Evolutionary conservation across 30 jellyfish, hydroid and myxozoan genomes (phyloP), one percentile per base, ranked within the genome.

Genomic region (Morbakka virulenta): DNA sequence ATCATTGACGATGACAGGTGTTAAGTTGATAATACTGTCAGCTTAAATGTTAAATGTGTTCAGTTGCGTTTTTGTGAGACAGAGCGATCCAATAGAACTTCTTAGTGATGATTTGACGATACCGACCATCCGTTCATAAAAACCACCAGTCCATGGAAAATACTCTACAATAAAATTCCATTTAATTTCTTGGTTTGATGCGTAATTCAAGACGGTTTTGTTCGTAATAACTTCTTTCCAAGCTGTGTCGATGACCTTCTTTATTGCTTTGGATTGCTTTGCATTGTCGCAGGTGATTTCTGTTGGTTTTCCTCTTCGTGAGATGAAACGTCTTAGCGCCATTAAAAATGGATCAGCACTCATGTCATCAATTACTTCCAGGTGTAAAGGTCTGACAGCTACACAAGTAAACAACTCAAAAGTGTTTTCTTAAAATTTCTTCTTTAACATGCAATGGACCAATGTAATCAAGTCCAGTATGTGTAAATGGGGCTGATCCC

Each of bases 121-220:
- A 27, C 85, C 85, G 49, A 76, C 80, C 31, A 76, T 30, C 22
- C 87, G 32, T 76, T 76, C 87, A 28, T 76, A 76, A 31, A 76
- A 76, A 27, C 87, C 83, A 21, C 88, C 88, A 9, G 32, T 28
- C 87, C 86, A 76, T 21, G 87, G 87, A 6, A 86, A 62, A n/a
- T 28, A 64, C 28, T 76, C 87, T 27, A 62, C 26, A 4, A 76
- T 76, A 25, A 57, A 76, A 3, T 24, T 62, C 87, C 87, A 76
- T 36, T 17, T n/a, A 23, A 76, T 76, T 35, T 61, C 70, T 29
- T 63, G 65, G 20, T 76, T 61, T n/a, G 69, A 29, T 13, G 32
- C 49, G 65, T 28, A 76, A 4, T 20, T 33, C 32, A 4, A 35
- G 14, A 72, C 62, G 4, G 78, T 30, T 3, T 64, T 52, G 24